These are phyloP conservation scores for Zaprionus africanus DNA, from an alignment of 1,140 invertebrate genomes.

Conservation along the genomic window DNA sequence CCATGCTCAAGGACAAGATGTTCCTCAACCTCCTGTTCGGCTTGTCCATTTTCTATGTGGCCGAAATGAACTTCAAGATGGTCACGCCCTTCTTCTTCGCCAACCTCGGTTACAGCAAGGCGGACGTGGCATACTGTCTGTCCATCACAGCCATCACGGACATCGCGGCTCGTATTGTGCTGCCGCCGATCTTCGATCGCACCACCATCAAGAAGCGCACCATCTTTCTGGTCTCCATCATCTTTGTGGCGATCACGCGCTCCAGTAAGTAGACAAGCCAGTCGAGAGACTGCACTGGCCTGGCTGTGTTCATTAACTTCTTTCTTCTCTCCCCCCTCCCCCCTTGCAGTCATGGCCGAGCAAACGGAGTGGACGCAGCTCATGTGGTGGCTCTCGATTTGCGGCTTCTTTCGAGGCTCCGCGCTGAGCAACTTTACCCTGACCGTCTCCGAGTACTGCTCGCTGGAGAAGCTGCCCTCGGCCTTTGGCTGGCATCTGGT, in stretches of 20 bases:
- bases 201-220: constrained; percentile 88
- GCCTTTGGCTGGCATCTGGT: constrained; percentile 92
- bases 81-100: constrained; percentile 90
- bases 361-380: constrained; percentile 88
- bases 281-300: not conserved
- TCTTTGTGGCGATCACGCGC: constrained; percentile 88
- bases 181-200: constrained; percentile 90
- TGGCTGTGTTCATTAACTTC: not conserved
- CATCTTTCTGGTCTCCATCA: constrained; percentile 88
- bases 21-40: constrained; percentile 90
- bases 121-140: constrained; percentile 89
- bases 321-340: not conserved
- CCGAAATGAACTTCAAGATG: constrained; percentile 91
- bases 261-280: constrained; percentile 86
- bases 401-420: constrained; percentile 89
- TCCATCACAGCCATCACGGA: constrained; percentile 90
- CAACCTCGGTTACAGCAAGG: constrained; percentile 87
- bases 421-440: constrained; percentile 90
- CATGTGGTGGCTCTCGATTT: constrained; percentile 88
- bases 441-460: constrained; percentile 90
- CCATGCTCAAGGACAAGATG: constrained; percentile 87
- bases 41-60: constrained; percentile 89
- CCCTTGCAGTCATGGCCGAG: constrained; percentile 87
- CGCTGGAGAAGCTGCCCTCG: constrained; percentile 89
- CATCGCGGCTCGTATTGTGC: constrained; percentile 88